Evolutionary conservation across 2,797 vertebrate species (phyloP).

Genomic region (Eospalax fontanierii): DNA sequence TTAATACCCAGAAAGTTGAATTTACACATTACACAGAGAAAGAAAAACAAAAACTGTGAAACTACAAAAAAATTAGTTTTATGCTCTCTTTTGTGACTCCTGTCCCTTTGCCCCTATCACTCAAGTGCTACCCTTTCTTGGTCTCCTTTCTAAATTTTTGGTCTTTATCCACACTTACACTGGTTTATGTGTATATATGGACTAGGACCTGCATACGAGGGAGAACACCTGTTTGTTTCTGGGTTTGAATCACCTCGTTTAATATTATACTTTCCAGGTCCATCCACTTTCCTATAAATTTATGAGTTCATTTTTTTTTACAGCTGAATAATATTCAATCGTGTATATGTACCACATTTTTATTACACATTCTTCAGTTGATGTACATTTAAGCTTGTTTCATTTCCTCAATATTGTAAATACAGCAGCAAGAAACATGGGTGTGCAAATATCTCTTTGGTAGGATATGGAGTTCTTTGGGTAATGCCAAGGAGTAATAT

Average conservation of each 20-base stretch:
- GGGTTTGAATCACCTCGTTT: neutral
- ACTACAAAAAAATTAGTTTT: neutral
- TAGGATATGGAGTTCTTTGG: neutral
- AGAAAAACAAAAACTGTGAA: neutral
- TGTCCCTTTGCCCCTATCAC: neutral
- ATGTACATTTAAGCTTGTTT: neutral
- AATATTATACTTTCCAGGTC: neutral
- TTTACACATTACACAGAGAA: neutral
- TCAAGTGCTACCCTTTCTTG: neutral
- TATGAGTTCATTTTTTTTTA: neutral
- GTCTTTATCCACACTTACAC: neutral
- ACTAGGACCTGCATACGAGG: neutral
- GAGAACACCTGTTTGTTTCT: neutral
- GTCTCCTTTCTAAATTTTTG: neutral
- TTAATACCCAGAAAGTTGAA: neutral
- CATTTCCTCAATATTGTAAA: neutral
- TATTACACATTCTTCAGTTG: neutral
- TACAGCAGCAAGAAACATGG: neutral
- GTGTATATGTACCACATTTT: neutral
- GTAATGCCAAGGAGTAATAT: neutral
- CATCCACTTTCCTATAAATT: neutral
- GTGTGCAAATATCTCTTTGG: neutral
- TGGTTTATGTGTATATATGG: neutral
- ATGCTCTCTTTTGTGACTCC: neutral
- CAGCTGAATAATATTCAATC: neutral